phyloP scores from a whole-genome alignment of 2,888 invertebrate species.

The Schrankia costaestrigalis region DNA sequence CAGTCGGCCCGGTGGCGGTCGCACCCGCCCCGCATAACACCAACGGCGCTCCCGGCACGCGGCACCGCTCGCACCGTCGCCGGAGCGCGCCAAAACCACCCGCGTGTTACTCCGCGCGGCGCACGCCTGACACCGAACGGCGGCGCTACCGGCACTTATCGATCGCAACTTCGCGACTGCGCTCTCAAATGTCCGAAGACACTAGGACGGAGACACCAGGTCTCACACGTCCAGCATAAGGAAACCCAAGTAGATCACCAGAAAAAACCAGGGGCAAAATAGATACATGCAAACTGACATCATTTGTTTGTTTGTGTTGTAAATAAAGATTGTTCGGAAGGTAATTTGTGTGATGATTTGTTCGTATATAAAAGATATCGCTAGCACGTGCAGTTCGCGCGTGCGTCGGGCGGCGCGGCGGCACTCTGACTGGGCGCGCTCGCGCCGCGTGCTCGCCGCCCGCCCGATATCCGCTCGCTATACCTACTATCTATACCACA shows the following conservation, averaged over 20 bases:
- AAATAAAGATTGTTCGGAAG: slow-evolving; percentile 38
- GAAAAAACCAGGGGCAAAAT: slow-evolving; percentile 84
- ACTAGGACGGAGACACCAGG: slow-evolving; percentile 38
- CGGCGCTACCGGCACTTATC: slow-evolving; percentile 49
- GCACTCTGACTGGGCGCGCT: slow-evolving; percentile 80
- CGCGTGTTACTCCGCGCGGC: slow-evolving; percentile 56
- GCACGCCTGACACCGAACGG: slow-evolving; percentile 47
- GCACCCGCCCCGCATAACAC: slow-evolving; percentile 68
- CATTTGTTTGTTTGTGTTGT: slow-evolving; percentile 43
- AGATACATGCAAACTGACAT: slow-evolving; percentile 83
- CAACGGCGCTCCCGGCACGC: slow-evolving; percentile 69
- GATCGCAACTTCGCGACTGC: slow-evolving; percentile 69
- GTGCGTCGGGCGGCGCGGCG: slow-evolving; percentile 78
- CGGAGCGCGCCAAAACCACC: slow-evolving; percentile 60
- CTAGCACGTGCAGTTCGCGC: slow-evolving; percentile 66
- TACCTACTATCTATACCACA: slow-evolving; percentile 63
- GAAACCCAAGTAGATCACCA: slow-evolving; percentile 84
- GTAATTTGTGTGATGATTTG: slow-evolving; percentile 61
- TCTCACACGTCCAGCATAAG: slow-evolving; percentile 83
- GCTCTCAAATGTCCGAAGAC: slow-evolving; percentile 46
- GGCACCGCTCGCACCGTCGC: slow-evolving; percentile 61
- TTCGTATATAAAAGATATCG: slow-evolving; percentile 46
- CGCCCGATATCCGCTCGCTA: slow-evolving; percentile 73
- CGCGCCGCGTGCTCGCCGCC: slow-evolving; percentile 69
- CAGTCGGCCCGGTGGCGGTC: slow-evolving; percentile 44